Evolutionary conservation across 2,797 vertebrate genomes (phyloP).

Genomic region (Bovichtus variegatus): DNA sequence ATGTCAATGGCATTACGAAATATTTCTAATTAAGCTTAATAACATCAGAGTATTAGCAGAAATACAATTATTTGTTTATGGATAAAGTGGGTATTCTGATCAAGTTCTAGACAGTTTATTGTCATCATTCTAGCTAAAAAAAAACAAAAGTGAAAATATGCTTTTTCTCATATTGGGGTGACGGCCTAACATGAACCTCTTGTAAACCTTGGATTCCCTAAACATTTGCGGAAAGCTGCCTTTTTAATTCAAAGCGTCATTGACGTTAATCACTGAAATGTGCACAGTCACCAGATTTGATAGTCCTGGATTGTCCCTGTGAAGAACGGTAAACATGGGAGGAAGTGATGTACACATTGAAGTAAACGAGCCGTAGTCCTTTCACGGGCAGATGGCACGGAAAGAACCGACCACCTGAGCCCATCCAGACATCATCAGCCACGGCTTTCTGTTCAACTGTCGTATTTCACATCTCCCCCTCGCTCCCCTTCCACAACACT

Average conservation of each 20-base stretch:
- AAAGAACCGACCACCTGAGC: constrained; percentile 15
- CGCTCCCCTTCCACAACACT: constrained; percentile 17
- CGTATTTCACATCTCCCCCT: constrained; percentile 1
- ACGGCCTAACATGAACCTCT: background rate
- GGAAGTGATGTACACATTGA: background rate
- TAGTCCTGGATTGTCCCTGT: constrained; percentile 17
- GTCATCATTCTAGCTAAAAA: background rate
- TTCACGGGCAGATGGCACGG: constrained; percentile 2
- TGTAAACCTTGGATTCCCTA: background rate
- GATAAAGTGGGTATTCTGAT: background rate
- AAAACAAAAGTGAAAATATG: background rate
- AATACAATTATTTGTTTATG: background rate
- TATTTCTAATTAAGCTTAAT: constrained; percentile 1
- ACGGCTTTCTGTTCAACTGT: constrained; percentile 24
- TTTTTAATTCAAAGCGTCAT: constrained; percentile 14
- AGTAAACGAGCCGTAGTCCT: constrained; percentile 28
- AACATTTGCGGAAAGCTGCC: constrained; percentile 43
- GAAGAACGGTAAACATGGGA: constrained; percentile 1
- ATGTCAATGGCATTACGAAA: background rate
- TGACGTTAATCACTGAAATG: constrained; percentile 2
- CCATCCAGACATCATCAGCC: constrained; percentile 14
- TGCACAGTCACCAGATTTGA: background rate
- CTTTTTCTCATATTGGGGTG: background rate
- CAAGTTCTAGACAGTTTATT: background rate
- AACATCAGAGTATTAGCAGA: background rate